These are phyloP conservation scores for Bungarus multicinctus DNA, from an alignment of 2,113 vertebrate genomes.

Conservation along the genomic window DNA sequence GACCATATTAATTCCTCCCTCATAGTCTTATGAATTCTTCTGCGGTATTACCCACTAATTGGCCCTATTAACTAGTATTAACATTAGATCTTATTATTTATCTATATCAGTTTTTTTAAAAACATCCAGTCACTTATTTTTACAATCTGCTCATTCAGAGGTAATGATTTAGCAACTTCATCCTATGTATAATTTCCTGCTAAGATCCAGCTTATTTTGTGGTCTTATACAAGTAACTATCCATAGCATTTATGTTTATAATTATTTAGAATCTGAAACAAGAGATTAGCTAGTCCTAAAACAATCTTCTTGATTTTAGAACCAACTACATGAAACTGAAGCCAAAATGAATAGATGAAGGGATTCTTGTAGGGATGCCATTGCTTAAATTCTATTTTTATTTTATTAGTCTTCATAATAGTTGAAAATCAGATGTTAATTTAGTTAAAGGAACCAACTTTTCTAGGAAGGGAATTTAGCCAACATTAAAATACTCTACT, in stretches of 20 bases:
- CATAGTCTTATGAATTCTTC: background rate
- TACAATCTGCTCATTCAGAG: constrained; percentile 3
- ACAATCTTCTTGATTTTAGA: background rate
- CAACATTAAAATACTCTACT: background rate
- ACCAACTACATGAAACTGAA: background rate
- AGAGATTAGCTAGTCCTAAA: background rate
- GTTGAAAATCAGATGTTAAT: background rate
- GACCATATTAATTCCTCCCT: background rate
- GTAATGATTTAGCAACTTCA: background rate
- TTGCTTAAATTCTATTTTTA: background rate
- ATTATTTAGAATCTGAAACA: background rate
- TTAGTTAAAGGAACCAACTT: background rate
- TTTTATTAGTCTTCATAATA: background rate
- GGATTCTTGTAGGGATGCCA: background rate
- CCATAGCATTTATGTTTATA: background rate
- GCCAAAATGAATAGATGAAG: accelerated
- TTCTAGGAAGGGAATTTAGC: no score
- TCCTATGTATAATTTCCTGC: background rate
- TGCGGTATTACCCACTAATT: background rate
- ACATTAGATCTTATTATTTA: background rate
- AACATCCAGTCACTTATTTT: background rate
- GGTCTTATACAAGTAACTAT: background rate
- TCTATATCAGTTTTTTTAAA: constrained; percentile 35
- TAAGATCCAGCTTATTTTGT: background rate
- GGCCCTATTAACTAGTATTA: background rate